Evolutionary conservation across 1,140 invertebrate species (phyloP).

Genomic region (Zophobas atratus): DNA sequence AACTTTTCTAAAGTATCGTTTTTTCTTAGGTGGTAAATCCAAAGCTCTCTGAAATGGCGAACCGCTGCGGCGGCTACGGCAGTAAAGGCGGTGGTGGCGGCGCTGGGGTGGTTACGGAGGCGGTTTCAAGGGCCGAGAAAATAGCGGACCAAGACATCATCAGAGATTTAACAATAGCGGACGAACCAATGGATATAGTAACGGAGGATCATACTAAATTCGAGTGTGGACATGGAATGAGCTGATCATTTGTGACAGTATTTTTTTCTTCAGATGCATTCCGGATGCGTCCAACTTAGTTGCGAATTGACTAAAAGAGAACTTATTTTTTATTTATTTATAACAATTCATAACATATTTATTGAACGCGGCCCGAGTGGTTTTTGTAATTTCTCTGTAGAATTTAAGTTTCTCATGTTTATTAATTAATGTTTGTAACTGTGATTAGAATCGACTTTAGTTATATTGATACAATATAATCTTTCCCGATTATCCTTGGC

Average conservation of each 20-base stretch:
- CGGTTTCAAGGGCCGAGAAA: constrained; percentile 58
- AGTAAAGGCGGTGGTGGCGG: constrained; percentile 43
- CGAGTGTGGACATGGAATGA: constrained; percentile 27
- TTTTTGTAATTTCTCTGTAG: constrained; percentile 33
- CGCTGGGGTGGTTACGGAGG: constrained; percentile 55
- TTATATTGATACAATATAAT: constrained; percentile 30
- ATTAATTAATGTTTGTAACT: constrained; percentile 34
- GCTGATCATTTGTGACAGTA: constrained; percentile 32
- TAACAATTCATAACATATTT: constrained; percentile 15
- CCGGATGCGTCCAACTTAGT: constrained; percentile 43
- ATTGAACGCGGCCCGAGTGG: constrained; percentile 6
- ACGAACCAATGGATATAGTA: constrained; percentile 57
- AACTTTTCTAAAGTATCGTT: constrained; percentile 36
- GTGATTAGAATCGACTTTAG: constrained; percentile 40
- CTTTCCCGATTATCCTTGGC: constrained; percentile 27
- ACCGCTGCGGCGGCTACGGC: constrained; percentile 58
- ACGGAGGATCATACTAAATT: constrained; percentile 46
- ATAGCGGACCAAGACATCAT: constrained; percentile 56
- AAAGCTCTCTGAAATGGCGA: constrained; percentile 71
- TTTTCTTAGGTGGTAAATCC: constrained; percentile 78
- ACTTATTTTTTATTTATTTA: constrained; percentile 26
- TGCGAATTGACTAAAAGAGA: constrained; percentile 15
- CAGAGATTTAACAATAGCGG: constrained; percentile 54
- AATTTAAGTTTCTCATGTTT: constrained; percentile 17
- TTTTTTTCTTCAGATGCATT: constrained; percentile 45